These are phyloP conservation scores for Lasioglossum albipes DNA, from an alignment of 1,140 invertebrate species.

Conservation along the genomic window DNA sequence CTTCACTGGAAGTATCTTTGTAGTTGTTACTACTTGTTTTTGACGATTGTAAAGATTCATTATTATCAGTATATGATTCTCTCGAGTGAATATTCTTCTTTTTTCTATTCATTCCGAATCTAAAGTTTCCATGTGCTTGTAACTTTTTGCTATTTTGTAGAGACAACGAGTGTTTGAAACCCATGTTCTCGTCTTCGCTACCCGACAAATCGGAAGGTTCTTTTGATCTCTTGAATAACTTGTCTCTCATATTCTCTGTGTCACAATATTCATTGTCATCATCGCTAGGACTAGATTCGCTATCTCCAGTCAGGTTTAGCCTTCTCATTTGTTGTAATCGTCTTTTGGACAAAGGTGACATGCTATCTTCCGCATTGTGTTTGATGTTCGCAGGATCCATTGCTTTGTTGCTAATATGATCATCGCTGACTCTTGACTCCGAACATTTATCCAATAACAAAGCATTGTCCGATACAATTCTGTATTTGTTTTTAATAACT, in stretches of 20 bases:
- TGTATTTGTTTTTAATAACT: slow-evolving; percentile 27
- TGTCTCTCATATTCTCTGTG: slow-evolving; percentile 17
- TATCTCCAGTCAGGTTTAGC: slow-evolving; percentile 30
- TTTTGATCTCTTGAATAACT: slow-evolving; percentile 8
- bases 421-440: background rate
- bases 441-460: background rate
- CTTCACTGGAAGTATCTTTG: background rate
- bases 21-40: background rate
- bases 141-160: background rate
- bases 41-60: background rate
- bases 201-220: background rate
- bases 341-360: background rate
- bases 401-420: background rate
- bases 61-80: background rate
- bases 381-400: background rate
- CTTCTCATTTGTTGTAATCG: slow-evolving; percentile 25
- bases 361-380: background rate
- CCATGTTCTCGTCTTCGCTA: background rate
- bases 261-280: background rate
- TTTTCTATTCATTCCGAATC: background rate
- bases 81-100: background rate
- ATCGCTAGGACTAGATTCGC: slow-evolving; percentile 23
- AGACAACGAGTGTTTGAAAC: background rate
- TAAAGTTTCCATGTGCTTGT: background rate
- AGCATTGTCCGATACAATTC: slow-evolving; percentile 1